Percentiles rank a stretch among this genome's conserved stretches.
Conservation (phyloP, 1,140 invertebrate genomes). For the Leptopilina boulardi region DNA sequence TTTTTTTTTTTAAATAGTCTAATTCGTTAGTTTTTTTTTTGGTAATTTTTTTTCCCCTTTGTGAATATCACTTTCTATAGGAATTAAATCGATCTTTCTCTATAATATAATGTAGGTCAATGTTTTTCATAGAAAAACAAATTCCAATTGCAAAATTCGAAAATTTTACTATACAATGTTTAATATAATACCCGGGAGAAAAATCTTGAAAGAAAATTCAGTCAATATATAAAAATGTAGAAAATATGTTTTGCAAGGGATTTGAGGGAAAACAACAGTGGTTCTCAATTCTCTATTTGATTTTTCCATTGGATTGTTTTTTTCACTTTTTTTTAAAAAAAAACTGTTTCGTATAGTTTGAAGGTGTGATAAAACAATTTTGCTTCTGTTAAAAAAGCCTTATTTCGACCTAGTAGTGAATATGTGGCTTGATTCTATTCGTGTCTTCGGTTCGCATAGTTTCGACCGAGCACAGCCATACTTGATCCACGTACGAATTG, state of each 20-base stretch:
- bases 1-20: not conserved
- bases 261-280: not conserved
- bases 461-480: slow-evolving; percentile 22
- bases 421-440: slow-evolving; percentile 29
- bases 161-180: not conserved
- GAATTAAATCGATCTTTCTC: slow-evolving; percentile 1
- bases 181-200: not conserved
- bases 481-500: slow-evolving; percentile 17
- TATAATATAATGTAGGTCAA: slow-evolving; percentile 10
- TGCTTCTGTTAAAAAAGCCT: not conserved
- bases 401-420: slow-evolving; percentile 20
- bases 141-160: not conserved
- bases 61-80: not conserved
- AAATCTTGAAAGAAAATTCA: not conserved
- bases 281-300: not conserved
- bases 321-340: too few species aligned
- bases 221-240: not conserved
- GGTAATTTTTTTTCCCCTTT: not conserved
- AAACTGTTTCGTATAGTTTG: too few species aligned
- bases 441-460: slow-evolving; percentile 31
- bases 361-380: not conserved
- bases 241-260: slow-evolving; percentile 4
- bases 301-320: too few species aligned
- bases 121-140: not conserved
- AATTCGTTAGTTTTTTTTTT: too few species aligned